Conservation (phyloP, 2,113 vertebrate species). For the Glaucidium brasilianum region DNA sequence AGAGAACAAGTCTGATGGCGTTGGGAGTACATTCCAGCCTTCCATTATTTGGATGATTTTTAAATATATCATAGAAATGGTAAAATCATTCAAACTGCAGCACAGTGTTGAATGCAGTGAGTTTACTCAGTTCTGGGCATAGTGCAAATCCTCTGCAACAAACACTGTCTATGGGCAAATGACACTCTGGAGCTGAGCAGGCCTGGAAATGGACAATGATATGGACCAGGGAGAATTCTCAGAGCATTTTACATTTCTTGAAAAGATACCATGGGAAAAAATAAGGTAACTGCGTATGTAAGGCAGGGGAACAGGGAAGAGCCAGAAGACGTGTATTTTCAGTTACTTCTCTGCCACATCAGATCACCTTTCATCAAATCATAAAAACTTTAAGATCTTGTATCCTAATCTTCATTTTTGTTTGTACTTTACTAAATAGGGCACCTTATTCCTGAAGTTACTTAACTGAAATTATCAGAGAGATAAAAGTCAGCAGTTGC, state of each 20-base stretch:
- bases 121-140: background rate
- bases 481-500: background rate
- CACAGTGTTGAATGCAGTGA: background rate
- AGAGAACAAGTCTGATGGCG: background rate
- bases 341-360: background rate
- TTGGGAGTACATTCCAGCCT: background rate
- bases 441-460: background rate
- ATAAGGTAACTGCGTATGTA: background rate
- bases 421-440: background rate
- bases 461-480: background rate
- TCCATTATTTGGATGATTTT: background rate
- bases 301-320: background rate
- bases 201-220: background rate
- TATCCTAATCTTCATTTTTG: background rate
- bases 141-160: background rate
- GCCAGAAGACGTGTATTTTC: rapidly evolving
- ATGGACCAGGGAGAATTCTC: background rate
- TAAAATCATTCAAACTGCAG: background rate
- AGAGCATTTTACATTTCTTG: background rate
- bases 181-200: background rate
- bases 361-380: background rate
- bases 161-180: background rate
- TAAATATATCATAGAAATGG: background rate
- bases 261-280: background rate
- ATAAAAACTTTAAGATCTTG: background rate